Base-by-base conservation (phyloP, 2,113 vertebrate genomes). In the Calidris pugnax region DNA sequence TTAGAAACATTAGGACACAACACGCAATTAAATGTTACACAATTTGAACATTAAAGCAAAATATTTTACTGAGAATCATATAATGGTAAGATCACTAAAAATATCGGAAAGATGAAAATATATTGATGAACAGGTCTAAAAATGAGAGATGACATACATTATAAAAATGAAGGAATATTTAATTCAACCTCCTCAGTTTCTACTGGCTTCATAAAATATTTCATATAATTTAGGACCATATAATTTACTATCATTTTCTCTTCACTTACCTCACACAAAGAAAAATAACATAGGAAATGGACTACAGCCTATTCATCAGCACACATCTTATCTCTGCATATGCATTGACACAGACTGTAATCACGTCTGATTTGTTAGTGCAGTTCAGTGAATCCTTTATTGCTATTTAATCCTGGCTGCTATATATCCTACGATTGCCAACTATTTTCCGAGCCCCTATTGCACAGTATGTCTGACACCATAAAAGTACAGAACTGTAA, bases 361-460 rank as follows among this genome's bases (percentile, higher is more conserved):
- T 75, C 85, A 89, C 0, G 19, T 66, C 95, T 85, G 91, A 94
- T 94, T 75, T 64, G 80, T 96, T 95, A 95, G 69, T 85, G 48
- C 94, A 96, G 94, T 72, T 78, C 93, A 95, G 56, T 96, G 94
- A 96, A 75, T 75, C 95, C 62, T 96, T 92, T 97, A 92, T 95
- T 5, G 5, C 45, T 85, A 39, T 72, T 89, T 87, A 96, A 94
- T 95, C 93, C 91, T 66, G 64, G 79, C 94, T 87, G 66, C 87
- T 72, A 74, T 85, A 95, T 89, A 87, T 87, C 68, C 86, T 75
- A 68, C 1, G 1, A 75, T 5, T 84, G 64, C 72, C 87, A 93
- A 16, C 93, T 51, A 75, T 51, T 76, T 26, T 28, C 69, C 74
- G 28, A 88, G 80, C 55, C 69, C 26, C n/a, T 56, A 59, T 6